Conservation (phyloP, 2,113 vertebrate genomes). For the Syngnathus typhle region DNA sequence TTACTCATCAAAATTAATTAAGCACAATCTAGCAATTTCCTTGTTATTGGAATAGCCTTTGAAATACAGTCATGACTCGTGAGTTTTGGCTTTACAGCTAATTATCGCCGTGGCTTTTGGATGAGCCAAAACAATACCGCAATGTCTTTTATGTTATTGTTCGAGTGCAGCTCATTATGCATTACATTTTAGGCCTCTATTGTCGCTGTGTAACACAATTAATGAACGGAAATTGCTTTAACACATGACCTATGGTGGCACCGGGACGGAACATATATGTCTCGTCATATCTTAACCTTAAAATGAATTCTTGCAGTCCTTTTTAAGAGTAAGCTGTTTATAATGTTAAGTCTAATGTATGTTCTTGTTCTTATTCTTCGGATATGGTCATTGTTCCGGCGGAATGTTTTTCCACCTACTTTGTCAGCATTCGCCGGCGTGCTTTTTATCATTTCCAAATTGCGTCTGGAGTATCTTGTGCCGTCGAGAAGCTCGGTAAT, state of each 20-base stretch:
- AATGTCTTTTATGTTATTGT: conserved; percentile 26
- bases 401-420: conserved; percentile 11
- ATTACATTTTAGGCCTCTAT: conserved; percentile 8
- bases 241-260: not conserved
- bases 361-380: not conserved
- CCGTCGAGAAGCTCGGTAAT: conserved; percentile 20
- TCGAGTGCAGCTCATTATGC: conserved; percentile 5
- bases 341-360: conserved; percentile 7
- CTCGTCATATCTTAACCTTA: not conserved
- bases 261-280: conserved; percentile 4
- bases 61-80: not conserved
- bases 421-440: conserved; percentile 19
- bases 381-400: conserved; percentile 5
- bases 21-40: not conserved
- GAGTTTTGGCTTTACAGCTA: not conserved
- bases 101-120: conserved; percentile 14
- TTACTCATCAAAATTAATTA: not conserved
- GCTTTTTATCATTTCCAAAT: conserved; percentile 27
- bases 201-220: conserved; percentile 22
- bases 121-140: conserved; percentile 43
- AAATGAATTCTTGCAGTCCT: conserved; percentile 14
- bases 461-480: conserved; percentile 22
- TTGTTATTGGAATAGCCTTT: not conserved
- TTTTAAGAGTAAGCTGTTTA: conserved; percentile 1
- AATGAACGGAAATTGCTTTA: conserved; percentile 8